Evolutionary conservation across 2,113 vertebrate species (phyloP), one percentile per base, ranked within the genome.

Genomic region (Xenopus laevis): DNA sequence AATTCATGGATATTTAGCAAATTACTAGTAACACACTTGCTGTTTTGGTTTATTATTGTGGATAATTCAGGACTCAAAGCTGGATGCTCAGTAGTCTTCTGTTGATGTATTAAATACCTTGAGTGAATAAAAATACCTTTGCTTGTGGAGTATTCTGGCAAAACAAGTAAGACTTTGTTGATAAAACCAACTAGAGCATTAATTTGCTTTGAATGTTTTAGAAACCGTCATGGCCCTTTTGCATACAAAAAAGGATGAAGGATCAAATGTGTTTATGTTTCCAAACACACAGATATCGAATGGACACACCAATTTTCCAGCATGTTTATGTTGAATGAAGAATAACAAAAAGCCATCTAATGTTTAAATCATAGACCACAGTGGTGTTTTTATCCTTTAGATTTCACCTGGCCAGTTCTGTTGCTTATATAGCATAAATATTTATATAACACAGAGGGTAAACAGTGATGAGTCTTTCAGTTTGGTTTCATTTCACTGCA

Each of bases 351-450:
- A 74, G 33, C 71, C 53, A 47, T 53, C 20, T 74, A 52, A 66
- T 74, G 50, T 66, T 64, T 73, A 74, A 74, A 74, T 59, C 55
- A 65, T 74, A 23, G 50, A 33, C 33, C 18, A 17, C 62, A 27
- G 52, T 66, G 44, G 9, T 18, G 52, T 64, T 74, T 74, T 74
- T 66, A 66, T 23, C 71, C 52, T 74, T 66, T 44, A 63, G 61
- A 66, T 58, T 66, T 58, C 20, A 66, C 21, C 18, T 59, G 63
- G 55, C 63, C 55, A 64, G 63, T 58, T 74, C 58, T 66, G 52
- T 17, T 23, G 50, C 50, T 74, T 64, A 66, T 66, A 74, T 59
- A 23, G 6, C 63, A 59, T 74, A 74, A 57, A 74, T 74, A 66
- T 59, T 74, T 74, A 18, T 27, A 59, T 74, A 27, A 30, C 52